A percentile compares a stretch with the other conserved stretches of the same genome.
Evolutionary conservation across 2,797 vertebrate species (phyloP).

Genomic region (Ficedula albicollis): DNA sequence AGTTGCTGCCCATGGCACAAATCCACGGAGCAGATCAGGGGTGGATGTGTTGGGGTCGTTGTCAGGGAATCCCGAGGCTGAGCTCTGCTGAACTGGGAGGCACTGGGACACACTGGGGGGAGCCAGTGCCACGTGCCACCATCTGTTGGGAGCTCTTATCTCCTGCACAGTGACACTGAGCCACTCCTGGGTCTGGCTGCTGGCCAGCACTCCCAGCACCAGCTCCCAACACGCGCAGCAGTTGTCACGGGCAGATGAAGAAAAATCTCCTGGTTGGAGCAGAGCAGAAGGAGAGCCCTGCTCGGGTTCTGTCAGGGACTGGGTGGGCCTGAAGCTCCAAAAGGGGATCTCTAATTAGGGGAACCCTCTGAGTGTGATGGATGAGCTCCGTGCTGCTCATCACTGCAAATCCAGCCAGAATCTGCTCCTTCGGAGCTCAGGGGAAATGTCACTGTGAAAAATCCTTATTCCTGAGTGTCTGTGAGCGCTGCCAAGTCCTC

Average conservation of each 20-base stretch:
- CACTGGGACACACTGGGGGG: not conserved
- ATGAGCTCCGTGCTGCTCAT: not conserved
- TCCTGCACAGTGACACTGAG: not conserved
- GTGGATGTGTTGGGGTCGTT: too few relatives aligned
- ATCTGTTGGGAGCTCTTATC: not conserved
- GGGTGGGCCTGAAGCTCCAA: not conserved
- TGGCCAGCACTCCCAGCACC: not conserved
- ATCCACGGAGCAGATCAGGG: accelerated
- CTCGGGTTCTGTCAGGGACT: not conserved
- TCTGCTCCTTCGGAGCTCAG: not conserved
- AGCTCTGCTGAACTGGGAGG: not conserved
- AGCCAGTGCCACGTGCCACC: not conserved
- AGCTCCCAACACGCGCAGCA: not conserved
- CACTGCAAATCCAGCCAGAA: not conserved
- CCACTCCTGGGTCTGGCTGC: not conserved
- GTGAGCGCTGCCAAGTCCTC: not conserved
- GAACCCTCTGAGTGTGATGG: not conserved
- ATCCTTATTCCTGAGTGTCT: not conserved
- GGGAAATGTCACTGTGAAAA: not conserved
- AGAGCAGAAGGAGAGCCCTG: not conserved
- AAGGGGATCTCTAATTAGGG: not conserved
- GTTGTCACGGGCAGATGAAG: not conserved
- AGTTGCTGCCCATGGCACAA: not conserved
- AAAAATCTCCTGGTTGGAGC: not conserved
- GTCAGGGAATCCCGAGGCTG: not conserved